Base-by-base conservation (phyloP, 2,888 invertebrate species). In the Octodonta nipae region DNA sequence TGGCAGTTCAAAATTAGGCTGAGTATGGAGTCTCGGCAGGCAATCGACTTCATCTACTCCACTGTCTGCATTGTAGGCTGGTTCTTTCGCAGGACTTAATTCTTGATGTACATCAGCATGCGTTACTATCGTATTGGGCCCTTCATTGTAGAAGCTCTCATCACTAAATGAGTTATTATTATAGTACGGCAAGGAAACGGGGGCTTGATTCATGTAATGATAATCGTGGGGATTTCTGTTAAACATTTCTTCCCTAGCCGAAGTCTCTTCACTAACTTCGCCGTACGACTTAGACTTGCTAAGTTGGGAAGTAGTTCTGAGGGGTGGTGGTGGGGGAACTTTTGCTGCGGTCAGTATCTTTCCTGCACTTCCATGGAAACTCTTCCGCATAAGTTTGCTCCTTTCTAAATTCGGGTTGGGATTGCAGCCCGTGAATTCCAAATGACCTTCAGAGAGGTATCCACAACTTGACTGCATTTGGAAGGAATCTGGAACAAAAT, bases 351-450 rank as follows among this genome's bases (percentile, higher is more conserved):
- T 82, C 40, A 86, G 58, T 49, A 83, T 78, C 54, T 85, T 81
- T 1, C 82, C 82, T 15, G 76, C 78, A 53, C 84, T 86, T 25
- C 84, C 82, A 51, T 86, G 85, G 57, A 86, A 85, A 58, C 85
- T 86, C 55, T 87, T 87, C 46, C 86, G 69, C 86, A 88, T 87
- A 36, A 87, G 64, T 51, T 82, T 82, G 59, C 86, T 86, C 40
- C 84, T 71, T 55, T 87, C 86, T 33, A 87, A 67, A 56, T 85
- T 86, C 0, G 86, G 83, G 60, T 86, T 84, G 15, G 78, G 73
- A 10, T 71, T 67, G 38, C 52, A 58, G 16, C 70, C 73, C 13
- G 72, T 67, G 51, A 78, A 84, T 49, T 88, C 87, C 36, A 87
- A 66, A 57, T 87, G 86, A 0, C 87, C 87, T 60, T 88, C 87